phyloP scores from a whole-genome alignment of 2,888 invertebrate genomes.

The Glyphotaelius pellucidus region DNA sequence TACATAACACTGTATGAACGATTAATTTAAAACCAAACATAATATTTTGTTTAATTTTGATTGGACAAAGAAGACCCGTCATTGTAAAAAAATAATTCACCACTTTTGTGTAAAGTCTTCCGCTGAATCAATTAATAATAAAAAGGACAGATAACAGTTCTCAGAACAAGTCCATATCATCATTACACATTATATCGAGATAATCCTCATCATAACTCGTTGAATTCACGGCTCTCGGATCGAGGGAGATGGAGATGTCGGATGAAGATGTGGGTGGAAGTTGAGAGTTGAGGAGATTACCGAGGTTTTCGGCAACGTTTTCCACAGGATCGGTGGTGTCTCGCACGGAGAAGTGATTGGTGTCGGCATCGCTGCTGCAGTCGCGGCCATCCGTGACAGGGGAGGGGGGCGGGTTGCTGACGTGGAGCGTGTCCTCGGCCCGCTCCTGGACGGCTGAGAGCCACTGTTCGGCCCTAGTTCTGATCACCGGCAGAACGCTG shows the following conservation, averaged over 20 bases:
- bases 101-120: conserved; percentile 2
- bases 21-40: not conserved
- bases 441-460: conserved; percentile 75
- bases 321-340: conserved; percentile 55
- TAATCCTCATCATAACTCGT: conserved; percentile 83
- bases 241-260: conserved; percentile 66
- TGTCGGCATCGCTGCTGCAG: conserved; percentile 82
- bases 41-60: not conserved
- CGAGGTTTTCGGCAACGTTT: conserved; percentile 41
- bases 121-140: not conserved
- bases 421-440: conserved; percentile 73
- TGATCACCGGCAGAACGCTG: conserved; percentile 80
- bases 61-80: not conserved
- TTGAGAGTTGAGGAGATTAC: conserved; percentile 41
- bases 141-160: conserved; percentile 19
- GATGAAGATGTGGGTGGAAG: not conserved
- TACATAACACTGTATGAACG: not conserved
- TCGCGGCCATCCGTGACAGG: conserved; percentile 86
- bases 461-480: conserved; percentile 80
- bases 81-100: not conserved
- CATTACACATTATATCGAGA: conserved; percentile 83
- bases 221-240: conserved; percentile 70
- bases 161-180: conserved; percentile 85
- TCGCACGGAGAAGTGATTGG: conserved; percentile 68
- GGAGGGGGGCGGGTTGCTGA: conserved; percentile 88